Percentiles rank a stretch among this genome's conserved stretches.
Conservation (phyloP, 2,888 invertebrate species). For the Oscheius sp. region DNA sequence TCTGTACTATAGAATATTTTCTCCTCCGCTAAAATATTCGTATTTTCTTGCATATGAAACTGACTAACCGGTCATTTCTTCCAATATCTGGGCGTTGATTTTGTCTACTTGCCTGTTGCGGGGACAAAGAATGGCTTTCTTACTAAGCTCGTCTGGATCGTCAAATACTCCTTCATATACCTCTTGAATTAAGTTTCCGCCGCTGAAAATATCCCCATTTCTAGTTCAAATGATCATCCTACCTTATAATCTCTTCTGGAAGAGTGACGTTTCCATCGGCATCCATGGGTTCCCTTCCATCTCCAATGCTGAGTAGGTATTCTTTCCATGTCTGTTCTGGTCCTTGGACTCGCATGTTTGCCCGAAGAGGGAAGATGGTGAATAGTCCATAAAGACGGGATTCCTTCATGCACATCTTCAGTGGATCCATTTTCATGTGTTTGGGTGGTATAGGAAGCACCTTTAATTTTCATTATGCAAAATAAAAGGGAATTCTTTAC, state of each 20-base stretch:
- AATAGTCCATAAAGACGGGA: too few relatives aligned
- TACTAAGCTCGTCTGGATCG: not conserved
- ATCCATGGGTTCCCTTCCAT: constrained; percentile 27
- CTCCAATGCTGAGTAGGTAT: constrained; percentile 32
- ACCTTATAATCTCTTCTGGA: constrained; percentile 7
- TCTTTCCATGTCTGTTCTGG: constrained; percentile 16
- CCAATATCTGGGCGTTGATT: not conserved
- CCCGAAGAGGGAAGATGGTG: too few relatives aligned
- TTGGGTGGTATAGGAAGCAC: too few relatives aligned
- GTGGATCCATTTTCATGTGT: too few relatives aligned
- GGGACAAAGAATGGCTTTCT: not conserved
- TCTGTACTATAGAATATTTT: not conserved
- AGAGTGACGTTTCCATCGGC: constrained; percentile 15
- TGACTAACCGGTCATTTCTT: not conserved
- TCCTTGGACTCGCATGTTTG: constrained; percentile 30
- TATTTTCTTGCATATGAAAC: too few relatives aligned
- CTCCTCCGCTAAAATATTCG: too few relatives aligned
- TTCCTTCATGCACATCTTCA: too few relatives aligned
- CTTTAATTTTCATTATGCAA: too few relatives aligned
- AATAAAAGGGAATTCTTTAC: too few relatives aligned
- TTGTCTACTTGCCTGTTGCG: not conserved
- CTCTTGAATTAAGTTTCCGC: too few relatives aligned
- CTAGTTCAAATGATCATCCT: too few relatives aligned
- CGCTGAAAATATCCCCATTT: too few relatives aligned
- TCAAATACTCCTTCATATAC: not conserved